Evolutionary conservation across 2,113 vertebrate species (phyloP).

Genomic region (Saguinus imperator): DNA sequence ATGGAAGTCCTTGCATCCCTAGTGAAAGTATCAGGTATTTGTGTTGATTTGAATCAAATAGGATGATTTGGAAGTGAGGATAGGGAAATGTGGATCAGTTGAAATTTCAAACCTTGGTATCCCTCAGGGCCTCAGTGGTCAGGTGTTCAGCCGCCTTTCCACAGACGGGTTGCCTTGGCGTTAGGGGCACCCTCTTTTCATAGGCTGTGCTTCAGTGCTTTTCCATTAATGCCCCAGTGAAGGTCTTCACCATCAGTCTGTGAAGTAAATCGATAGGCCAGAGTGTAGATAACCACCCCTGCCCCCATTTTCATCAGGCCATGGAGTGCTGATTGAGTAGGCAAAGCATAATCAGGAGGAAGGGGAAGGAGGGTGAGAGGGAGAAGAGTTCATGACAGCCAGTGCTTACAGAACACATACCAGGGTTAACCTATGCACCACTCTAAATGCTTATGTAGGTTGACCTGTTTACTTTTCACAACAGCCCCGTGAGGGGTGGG

Average conservation of each 20-base stretch:
- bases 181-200: neutral
- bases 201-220: neutral
- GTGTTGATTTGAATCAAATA: neutral
- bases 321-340: neutral
- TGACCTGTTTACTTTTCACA: neutral
- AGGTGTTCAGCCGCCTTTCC: neutral
- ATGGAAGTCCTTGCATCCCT: neutral
- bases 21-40: neutral
- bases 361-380: neutral
- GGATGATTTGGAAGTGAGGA: neutral
- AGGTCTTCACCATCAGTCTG: neutral
- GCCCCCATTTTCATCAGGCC: neutral
- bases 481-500: neutral
- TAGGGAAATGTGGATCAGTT: neutral
- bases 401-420: fast-evolving
- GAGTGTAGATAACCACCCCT: neutral
- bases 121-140: neutral
- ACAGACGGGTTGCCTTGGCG: neutral
- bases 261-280: neutral
- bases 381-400: neutral
- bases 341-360: neutral
- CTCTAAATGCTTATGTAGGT: fast-evolving
- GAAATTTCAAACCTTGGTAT: neutral
- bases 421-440: no score
- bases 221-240: neutral